Evolutionary conservation across 1,140 invertebrate genomes (phyloP).

Genomic region (Anagrus nilaparvatae): DNA sequence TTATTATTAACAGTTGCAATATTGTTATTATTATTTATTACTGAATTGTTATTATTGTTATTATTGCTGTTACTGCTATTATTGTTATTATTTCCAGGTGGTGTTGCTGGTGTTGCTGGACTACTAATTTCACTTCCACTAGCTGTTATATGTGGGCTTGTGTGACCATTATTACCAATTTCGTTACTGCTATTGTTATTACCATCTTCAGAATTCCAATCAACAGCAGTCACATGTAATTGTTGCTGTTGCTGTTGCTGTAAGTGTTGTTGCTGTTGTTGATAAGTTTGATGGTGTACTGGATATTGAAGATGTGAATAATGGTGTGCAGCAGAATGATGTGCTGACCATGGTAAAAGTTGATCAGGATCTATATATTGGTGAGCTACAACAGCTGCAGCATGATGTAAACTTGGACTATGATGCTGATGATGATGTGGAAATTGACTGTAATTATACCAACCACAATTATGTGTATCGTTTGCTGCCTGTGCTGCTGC

Average conservation of each 20-base stretch:
- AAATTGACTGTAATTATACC: no score
- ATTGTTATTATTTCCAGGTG: constrained; percentile 20
- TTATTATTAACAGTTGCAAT: constrained; percentile 20
- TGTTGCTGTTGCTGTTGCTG: constrained; percentile 13
- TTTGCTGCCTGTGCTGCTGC: no score
- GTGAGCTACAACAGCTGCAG: no score
- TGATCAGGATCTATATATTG: no score
- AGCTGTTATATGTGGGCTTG: constrained; percentile 52
- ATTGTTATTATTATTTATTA: constrained; percentile 15
- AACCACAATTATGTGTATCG: no score
- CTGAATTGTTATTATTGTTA: constrained; percentile 18
- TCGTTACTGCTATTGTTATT: constrained; percentile 16
- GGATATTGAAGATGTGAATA: constrained; percentile 31
- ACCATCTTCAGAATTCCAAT: constrained; percentile 31
- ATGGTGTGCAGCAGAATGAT: constrained; percentile 28
- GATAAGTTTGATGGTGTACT: constrained; percentile 22
- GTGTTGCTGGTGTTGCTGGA: constrained; percentile 39
- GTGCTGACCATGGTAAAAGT: no score
- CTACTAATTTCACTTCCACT: constrained; percentile 58
- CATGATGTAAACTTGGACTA: constrained; percentile 11
- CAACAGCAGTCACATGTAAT: constrained; percentile 10
- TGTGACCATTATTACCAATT: constrained; percentile 24
- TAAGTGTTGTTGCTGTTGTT: constrained; percentile 17
- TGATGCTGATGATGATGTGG: constrained; percentile 5
- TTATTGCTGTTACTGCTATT: constrained; percentile 4